A percentile compares a stretch with the other conserved stretches of the same genome.
These are phyloP conservation scores for Macquaria australasica DNA, from an alignment of 2,113 vertebrate species.

Conservation along the genomic window DNA sequence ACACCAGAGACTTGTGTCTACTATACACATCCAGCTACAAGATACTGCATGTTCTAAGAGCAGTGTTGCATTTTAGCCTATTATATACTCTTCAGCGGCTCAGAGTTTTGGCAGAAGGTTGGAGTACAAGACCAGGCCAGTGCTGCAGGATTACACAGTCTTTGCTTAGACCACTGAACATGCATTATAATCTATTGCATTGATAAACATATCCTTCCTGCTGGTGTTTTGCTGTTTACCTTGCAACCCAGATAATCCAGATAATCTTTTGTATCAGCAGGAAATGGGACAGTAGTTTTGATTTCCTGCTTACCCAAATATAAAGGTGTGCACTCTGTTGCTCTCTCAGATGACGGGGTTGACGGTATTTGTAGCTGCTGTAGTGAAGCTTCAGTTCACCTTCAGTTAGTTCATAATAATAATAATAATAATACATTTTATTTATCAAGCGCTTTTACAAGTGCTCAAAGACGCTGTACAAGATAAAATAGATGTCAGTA, in stretches of 20 bases:
- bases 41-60: background rate
- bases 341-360: no score
- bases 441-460: no score
- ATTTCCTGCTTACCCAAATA: background rate
- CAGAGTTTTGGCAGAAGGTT: background rate
- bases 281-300: no score
- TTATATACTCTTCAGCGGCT: no score
- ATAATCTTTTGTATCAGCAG: no score
- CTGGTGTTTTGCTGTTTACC: background rate
- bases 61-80: background rate
- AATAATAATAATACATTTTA: no score
- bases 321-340: background rate
- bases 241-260: background rate
- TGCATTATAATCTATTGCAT: background rate
- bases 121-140: background rate
- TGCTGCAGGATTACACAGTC: background rate
- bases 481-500: no score
- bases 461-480: no score
- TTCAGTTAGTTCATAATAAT: conserved; percentile 2
- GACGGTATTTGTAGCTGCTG: background rate
- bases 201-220: background rate
- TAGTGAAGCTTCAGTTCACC: background rate
- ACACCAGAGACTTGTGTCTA: no score
- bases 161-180: background rate
- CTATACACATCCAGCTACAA: background rate